Evolutionary conservation across 1,140 invertebrate genomes (phyloP).

Genomic region (Drosophila trapezifrons): DNA sequence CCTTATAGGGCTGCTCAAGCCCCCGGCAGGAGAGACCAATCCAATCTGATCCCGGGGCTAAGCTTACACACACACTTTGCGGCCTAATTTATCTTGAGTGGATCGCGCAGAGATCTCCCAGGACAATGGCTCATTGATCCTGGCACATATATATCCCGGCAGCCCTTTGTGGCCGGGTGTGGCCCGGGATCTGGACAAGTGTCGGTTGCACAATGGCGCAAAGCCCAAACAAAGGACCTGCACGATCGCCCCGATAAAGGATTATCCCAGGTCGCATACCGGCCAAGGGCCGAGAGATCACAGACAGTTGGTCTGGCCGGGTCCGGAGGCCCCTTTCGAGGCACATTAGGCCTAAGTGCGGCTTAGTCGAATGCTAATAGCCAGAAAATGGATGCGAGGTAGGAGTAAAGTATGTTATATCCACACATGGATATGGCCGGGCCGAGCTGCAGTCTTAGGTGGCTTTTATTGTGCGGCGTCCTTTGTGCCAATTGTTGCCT

Average conservation of each 20-base stretch:
- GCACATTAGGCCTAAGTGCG: slow-evolving; percentile 64
- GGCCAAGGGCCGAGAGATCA: not conserved
- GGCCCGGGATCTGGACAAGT: slow-evolving; percentile 70
- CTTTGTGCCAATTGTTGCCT: slow-evolving; percentile 57
- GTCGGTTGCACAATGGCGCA: slow-evolving; percentile 68
- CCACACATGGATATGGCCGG: slow-evolving; percentile 37
- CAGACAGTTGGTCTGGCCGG: slow-evolving; percentile 68
- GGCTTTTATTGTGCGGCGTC: slow-evolving; percentile 72
- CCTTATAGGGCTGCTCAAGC: slow-evolving; percentile 2
- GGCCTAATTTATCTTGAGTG: slow-evolving; percentile 78
- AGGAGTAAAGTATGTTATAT: slow-evolving; percentile 7
- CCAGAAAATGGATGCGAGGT: slow-evolving; percentile 31
- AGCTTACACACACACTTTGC: slow-evolving; percentile 77
- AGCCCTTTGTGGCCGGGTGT: slow-evolving; percentile 47
- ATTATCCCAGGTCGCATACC: slow-evolving; percentile 32
- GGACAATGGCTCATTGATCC: slow-evolving; percentile 43
- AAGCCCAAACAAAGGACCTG: slow-evolving; percentile 66
- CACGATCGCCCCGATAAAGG: slow-evolving; percentile 73
- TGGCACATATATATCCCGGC: slow-evolving; percentile 16
- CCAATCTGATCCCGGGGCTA: slow-evolving; percentile 54
- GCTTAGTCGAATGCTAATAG: slow-evolving; percentile 77
- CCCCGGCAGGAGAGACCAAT: slow-evolving; percentile 12
- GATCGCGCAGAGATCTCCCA: slow-evolving; percentile 49
- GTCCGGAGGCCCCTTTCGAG: slow-evolving; percentile 13
- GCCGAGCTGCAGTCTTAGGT: slow-evolving; percentile 24